These are phyloP conservation scores for Entomyzon cyanotis DNA, from an alignment of 2,113 vertebrate species.

Conservation along the genomic window DNA sequence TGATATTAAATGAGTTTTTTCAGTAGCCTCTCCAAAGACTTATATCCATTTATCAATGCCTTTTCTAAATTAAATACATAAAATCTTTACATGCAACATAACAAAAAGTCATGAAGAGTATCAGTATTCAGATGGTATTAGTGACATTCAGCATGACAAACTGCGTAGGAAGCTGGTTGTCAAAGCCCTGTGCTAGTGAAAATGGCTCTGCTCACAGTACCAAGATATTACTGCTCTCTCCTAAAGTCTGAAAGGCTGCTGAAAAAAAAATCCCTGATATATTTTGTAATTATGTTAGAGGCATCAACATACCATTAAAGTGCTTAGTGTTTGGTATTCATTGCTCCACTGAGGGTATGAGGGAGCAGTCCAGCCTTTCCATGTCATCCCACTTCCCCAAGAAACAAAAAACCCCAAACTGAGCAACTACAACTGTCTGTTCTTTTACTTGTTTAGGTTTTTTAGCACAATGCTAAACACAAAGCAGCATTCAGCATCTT, in stretches of 20 bases:
- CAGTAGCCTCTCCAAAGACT: conserved; percentile 31
- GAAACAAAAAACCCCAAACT: not conserved
- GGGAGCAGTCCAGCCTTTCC: not conserved
- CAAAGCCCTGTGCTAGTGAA: conserved; percentile 59
- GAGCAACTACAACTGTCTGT: not conserved
- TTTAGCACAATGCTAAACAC: not conserved
- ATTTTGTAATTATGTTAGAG: conserved; percentile 53
- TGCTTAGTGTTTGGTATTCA: conserved; percentile 14
- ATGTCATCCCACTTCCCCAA: not conserved
- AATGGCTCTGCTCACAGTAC: conserved; percentile 58
- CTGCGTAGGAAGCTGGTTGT: conserved; percentile 59
- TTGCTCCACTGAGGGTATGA: not conserved
- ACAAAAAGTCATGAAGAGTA: conserved; percentile 38
- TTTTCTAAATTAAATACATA: conserved; percentile 51
- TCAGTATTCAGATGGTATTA: conserved; percentile 61
- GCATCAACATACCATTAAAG: not conserved
- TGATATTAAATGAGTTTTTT: not conserved
- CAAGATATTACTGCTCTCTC: conserved; percentile 55
- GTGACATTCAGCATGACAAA: conserved; percentile 54
- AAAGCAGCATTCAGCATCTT: not conserved
- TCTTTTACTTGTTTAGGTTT: not conserved
- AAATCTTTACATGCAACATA: conserved; percentile 49
- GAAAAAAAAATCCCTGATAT: conserved; percentile 3
- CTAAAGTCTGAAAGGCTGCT: conserved; percentile 20
- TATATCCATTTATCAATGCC: conserved; percentile 33